Evolutionary conservation across 1,140 invertebrate species (phyloP), one percentile per base, ranked within the genome.

Genomic region (Drosophila rufa): DNA sequence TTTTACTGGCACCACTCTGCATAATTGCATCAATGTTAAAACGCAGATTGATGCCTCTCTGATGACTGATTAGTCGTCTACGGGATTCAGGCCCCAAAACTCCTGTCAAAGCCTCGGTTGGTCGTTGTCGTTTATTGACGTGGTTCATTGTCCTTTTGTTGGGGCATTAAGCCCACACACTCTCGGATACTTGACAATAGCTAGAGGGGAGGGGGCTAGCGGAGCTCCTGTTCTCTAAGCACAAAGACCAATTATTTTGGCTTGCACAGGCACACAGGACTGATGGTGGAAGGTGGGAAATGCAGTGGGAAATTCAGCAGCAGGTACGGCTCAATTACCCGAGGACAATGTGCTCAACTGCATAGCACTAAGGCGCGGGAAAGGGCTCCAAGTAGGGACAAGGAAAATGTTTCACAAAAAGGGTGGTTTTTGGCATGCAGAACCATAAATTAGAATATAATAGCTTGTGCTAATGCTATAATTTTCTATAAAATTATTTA

Each of bases 91-190:
- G 43, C 30, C 66, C n/a, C 22, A 14, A n/a, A 42, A 61, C 56
- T 45, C 22, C 15, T 12, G 0, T 30, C 17, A 25, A 42, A 30
- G n/a, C 36, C 33, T 8, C 3, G 9, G 36, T 22, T 0, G 19
- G 19, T 38, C 33, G 27, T 51, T 48, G 36, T 57, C 17, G 47
- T 14, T 11, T 7, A 38, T 25, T 47, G 22, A 40, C 22, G 25
- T 43, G 67, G 69, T 73, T 73, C 69, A 73, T 59, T 73, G 69
- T 73, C 68, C 68, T 71, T 73, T 73, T 73, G 67, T 73, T 33
- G 30, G 14, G 45, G 17, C 46, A 68, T 33, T 33, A 66, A 27
- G 27, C 33, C 40, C 11, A n/a, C 43, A 15, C 42, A n/a, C 36
- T 17, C 36, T 46, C 30, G 17, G 27, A 65, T 65, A 25, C 61